Base-by-base conservation (phyloP, 2,888 invertebrate genomes). In the Platerodrilus igneus region DNA sequence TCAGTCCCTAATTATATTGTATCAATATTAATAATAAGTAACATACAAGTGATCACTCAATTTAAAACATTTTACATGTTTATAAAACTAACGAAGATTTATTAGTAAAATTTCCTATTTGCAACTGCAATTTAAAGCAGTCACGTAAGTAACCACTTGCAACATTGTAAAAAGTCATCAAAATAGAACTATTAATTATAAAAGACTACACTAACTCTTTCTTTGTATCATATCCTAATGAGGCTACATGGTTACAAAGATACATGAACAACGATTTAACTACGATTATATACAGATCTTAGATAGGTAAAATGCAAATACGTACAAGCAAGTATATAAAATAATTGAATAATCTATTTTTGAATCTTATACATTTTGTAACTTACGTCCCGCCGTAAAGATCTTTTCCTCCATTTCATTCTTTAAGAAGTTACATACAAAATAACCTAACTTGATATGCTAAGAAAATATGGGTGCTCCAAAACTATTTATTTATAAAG, bases 251-350 rank as follows among this genome's bases (percentile, higher is more conserved):
- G 50, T 55, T 59, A 60, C 48, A 50, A 55, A 56, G 59, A 53
- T 57, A 62, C 58, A 61, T 52, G 57, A 61, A 62, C 59, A 63
- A 59, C 60, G 59, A 59, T 46, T 43, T 61, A 57, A 60, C 58
- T 59, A 60, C 55, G 56, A 57, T 53, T 63, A 64, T 67, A 63
- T 66, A 62, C 64, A 67, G 61, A 63, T 59, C 58, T 62, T 63
- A 59, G 59, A 55, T 62, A 65, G 60, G 53, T 62, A 66, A 66
- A 67, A 67, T 66, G 67, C 66, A 59, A 62, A 57, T 68, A 66
- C 63, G 57, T 62, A 64, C 60, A 69, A 68, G 69, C 68, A 66
- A 68, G 68, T 69, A 68, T 69, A 67, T 63, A 68, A 68, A 69
- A 69, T 68, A 69, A 69, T 63, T 66, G 59, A 66, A 59, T 63